Evolutionary conservation across 2,113 vertebrate species (phyloP), one percentile per base, ranked within the genome.

Genomic region (Deroptyus accipitrinus): DNA sequence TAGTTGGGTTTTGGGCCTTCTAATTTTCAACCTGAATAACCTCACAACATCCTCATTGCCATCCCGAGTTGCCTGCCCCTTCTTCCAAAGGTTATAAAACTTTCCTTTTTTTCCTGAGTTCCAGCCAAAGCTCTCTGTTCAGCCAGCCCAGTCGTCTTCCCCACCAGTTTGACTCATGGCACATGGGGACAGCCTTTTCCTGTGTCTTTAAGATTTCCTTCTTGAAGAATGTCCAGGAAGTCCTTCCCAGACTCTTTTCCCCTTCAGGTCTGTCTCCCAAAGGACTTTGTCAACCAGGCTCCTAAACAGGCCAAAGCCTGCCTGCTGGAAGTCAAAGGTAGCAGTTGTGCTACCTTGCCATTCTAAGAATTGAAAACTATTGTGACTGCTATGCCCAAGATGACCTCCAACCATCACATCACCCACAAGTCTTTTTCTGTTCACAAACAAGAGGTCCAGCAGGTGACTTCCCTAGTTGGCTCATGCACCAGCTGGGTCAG

Each of bases 51-150:
- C 22, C 7, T 48, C 42, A 8, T 27, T 75, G 62, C 68, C n/a
- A 23, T 55, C 39, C 31, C 0, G 0, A 28, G n/a, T 4, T 62
- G 25, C 68, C 22, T 69, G n/a, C 10, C 22, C 30, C 41, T 42
- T 42, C 46, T 69, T 75, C 48, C 10, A 55, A 69, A 69, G 41
- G 31, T 69, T 7, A 62, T 28, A 75, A 86, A 75, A 75, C 35
- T 54, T 37, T 33, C 1, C 13, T 68, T 55, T 55, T 62, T 62
- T 33, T 54, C 35, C 35, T 25, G 37, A 75, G 10, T 30, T 86
- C 10, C 31, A 86, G 48, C 23, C 25, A 68, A 41, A 11, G 54
- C 12, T 63, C 54, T 81, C 69, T 81, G 46, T 37, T 86, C 15
- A 81, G 76, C 3, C 76, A 69, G 41, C 27, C 12, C 48, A 16